A percentile compares a stretch with the other conserved stretches of the same genome.
phyloP scores from a whole-genome alignment of 2,888 invertebrate genomes.

The Crematogaster levior region DNA sequence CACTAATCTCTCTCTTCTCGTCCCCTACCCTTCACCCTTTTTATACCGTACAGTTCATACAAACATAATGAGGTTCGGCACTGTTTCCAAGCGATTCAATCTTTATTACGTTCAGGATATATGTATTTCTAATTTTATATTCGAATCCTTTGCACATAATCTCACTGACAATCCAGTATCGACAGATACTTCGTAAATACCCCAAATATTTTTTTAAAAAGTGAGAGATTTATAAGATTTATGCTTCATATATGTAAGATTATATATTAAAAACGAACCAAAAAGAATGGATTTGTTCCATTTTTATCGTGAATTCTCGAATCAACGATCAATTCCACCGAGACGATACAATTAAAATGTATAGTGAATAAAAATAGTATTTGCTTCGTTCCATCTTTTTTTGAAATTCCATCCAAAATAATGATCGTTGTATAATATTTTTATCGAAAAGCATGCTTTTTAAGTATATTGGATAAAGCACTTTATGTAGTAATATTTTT shows the following conservation, averaged over 20 bases:
- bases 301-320: not conserved
- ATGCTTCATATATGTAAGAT: not conserved
- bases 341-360: not conserved
- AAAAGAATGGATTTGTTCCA: not conserved
- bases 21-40: constrained; percentile 35
- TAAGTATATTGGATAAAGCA: not conserved
- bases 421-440: not conserved
- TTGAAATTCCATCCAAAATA: not conserved
- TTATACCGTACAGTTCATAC: constrained; percentile 29
- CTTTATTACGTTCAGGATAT: not conserved
- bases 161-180: not conserved
- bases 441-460: not conserved
- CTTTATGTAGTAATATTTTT: not conserved
- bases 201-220: not conserved
- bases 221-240: not conserved
- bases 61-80: constrained; percentile 34
- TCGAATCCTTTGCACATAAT: not conserved
- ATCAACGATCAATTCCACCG: not conserved
- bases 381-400: not conserved
- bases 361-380: constrained; percentile 6
- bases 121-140: not conserved
- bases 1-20: constrained; percentile 50
- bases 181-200: not conserved
- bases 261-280: not conserved
- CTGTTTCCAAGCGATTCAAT: constrained; percentile 1